Conservation (phyloP, 2,113 vertebrate genomes). For the Pteropus alecto region DNA sequence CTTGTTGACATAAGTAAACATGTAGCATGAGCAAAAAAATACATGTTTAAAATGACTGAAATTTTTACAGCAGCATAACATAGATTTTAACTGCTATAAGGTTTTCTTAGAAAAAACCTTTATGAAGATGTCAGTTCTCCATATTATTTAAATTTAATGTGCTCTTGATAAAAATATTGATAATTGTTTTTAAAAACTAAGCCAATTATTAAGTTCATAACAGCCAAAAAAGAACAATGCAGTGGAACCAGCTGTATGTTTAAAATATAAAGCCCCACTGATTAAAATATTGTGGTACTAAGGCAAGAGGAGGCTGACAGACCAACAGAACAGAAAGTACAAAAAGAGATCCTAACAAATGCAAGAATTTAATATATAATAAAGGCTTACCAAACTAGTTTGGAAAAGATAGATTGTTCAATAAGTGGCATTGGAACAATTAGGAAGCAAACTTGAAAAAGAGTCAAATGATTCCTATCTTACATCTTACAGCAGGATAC, state of each 20-base stretch:
- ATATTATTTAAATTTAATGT: background rate
- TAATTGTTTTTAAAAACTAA: background rate
- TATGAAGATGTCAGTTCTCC: background rate
- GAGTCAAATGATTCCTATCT: background rate
- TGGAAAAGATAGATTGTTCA: background rate
- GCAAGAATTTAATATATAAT: background rate
- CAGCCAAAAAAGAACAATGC: background rate
- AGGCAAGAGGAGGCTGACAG: background rate
- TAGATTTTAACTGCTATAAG: background rate
- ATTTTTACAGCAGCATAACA: background rate
- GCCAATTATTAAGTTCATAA: background rate
- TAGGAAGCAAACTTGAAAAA: background rate
- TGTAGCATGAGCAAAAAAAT: background rate
- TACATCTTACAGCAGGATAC: background rate
- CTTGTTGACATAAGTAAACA: background rate
- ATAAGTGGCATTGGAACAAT: background rate
- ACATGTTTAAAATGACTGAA: background rate
- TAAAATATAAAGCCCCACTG: background rate
- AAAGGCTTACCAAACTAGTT: background rate
- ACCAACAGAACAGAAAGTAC: background rate
- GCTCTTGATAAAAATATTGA: background rate
- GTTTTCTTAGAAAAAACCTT: background rate
- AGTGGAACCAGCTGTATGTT: background rate
- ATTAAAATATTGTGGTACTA: background rate
- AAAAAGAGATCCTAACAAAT: background rate